A percentile compares a stretch with the other conserved stretches of the same genome.
These are phyloP conservation scores for Prosapia bicincta DNA, from an alignment of 2,888 invertebrate species.

Conservation along the genomic window DNA sequence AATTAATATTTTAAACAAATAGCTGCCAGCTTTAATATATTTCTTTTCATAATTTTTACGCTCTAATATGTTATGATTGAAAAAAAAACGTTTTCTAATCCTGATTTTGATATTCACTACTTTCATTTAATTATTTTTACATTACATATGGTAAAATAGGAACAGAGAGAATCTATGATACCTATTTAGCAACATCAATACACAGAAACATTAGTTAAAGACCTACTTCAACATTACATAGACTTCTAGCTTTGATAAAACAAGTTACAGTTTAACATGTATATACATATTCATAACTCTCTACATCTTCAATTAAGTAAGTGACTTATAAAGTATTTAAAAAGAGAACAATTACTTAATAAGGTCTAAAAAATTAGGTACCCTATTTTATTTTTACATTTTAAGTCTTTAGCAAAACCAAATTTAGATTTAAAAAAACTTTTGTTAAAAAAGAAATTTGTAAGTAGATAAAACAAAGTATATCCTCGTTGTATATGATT, in stretches of 20 bases:
- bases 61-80: background rate
- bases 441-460: background rate
- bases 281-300: slow-evolving; percentile 19
- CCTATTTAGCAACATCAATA: slow-evolving; percentile 17
- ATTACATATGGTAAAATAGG: background rate
- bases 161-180: background rate
- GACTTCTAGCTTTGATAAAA: slow-evolving; percentile 12
- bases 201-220: slow-evolving; percentile 20
- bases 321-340: slow-evolving; percentile 14
- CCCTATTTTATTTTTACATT: background rate
- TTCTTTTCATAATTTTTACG: background rate
- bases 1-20: too few species aligned
- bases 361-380: background rate
- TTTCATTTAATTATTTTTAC: slow-evolving; percentile 7
- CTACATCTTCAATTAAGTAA: slow-evolving; percentile 20
- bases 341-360: slow-evolving; percentile 15
- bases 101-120: slow-evolving; percentile 14
- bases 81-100: background rate
- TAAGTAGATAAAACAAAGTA: background rate
- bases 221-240: slow-evolving; percentile 17
- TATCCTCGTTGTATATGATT: slow-evolving; percentile 18
- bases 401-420: background rate
- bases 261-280: slow-evolving; percentile 19
- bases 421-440: slow-evolving; percentile 13
- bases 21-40: background rate